phyloP scores from a whole-genome alignment of 1,140 invertebrate species.

The Gryon sp. region DNA sequence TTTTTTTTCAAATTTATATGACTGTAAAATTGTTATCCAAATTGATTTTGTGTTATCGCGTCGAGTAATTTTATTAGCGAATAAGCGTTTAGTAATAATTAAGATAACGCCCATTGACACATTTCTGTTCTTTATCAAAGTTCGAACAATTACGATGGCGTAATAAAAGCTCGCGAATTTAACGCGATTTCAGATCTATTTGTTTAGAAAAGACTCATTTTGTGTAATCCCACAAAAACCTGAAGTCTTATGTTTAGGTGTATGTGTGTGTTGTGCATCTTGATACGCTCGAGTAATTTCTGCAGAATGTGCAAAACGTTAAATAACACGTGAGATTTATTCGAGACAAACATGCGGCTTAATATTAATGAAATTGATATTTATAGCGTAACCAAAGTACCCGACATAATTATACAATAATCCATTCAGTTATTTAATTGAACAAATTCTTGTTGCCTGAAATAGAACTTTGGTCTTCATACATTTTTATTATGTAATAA shows the following conservation, averaged over 20 bases:
- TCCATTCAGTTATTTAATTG: neutral
- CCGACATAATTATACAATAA: slow-evolving; percentile 23
- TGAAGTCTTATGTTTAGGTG: too few relatives aligned
- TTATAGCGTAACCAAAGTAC: slow-evolving; percentile 19
- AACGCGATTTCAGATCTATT: too few relatives aligned
- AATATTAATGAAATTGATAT: slow-evolving; percentile 44
- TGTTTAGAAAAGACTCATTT: slow-evolving; percentile 19
- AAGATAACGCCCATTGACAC: slow-evolving; percentile 4
- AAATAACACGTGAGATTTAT: slow-evolving; percentile 36
- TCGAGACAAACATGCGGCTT: slow-evolving; percentile 5
- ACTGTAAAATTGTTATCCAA: too few relatives aligned
- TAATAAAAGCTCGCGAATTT: neutral
- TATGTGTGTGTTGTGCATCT: slow-evolving; percentile 1
- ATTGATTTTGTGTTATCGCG: slow-evolving; percentile 11
- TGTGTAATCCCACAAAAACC: slow-evolving; percentile 8
- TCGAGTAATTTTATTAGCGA: slow-evolving; percentile 12
- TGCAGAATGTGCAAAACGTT: slow-evolving; percentile 32
- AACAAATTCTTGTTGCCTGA: too few relatives aligned
- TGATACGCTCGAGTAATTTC: slow-evolving; percentile 21
- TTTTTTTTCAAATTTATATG: too few relatives aligned
- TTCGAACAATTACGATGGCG: neutral
- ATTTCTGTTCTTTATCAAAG: slow-evolving; percentile 5
- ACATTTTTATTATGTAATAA: too few relatives aligned
- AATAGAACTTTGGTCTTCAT: too few relatives aligned
- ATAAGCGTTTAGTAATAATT: slow-evolving; percentile 13